phyloP scores from a whole-genome alignment of 2,797 vertebrate genomes.

The Hephaestus fuliginosus region DNA sequence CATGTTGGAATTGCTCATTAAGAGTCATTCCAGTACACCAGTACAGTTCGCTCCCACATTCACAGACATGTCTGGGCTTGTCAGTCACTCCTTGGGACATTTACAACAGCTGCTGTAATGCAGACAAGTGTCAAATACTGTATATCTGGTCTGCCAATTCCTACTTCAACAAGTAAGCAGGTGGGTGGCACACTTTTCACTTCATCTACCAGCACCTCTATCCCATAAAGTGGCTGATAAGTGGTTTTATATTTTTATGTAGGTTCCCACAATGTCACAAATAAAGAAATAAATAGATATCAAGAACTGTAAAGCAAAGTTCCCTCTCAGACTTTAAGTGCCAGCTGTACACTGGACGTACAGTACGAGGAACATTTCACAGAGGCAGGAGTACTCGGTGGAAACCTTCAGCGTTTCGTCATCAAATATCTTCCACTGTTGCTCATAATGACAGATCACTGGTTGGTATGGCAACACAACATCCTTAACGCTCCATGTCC shows the following conservation, averaged over 20 bases:
- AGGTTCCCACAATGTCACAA: not conserved
- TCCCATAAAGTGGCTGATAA: not conserved
- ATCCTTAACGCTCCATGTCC: conserved; percentile 35
- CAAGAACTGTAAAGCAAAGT: not conserved
- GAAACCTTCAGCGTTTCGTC: conserved; percentile 7
- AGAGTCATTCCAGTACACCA: not conserved
- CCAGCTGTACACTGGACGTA: not conserved
- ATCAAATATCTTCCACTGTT: conserved; percentile 25
- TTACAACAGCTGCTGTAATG: not conserved
- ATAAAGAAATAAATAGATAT: not conserved
- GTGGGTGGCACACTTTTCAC: not conserved
- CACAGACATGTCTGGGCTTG: conserved; percentile 5
- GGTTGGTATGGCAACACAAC: conserved; percentile 46
- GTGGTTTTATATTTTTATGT: not conserved
- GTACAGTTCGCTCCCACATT: not conserved
- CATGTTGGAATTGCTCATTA: not conserved
- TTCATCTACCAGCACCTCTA: not conserved
- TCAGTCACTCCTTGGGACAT: not conserved
- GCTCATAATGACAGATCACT: conserved; percentile 25
- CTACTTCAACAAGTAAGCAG: not conserved
- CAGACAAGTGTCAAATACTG: not conserved
- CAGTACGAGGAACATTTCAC: not conserved
- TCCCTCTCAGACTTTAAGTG: not conserved
- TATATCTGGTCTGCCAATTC: not conserved
- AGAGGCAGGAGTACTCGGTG: not conserved